Base-by-base conservation (phyloP, 2,888 invertebrate genomes). In the Lasioglossum marginatum region DNA sequence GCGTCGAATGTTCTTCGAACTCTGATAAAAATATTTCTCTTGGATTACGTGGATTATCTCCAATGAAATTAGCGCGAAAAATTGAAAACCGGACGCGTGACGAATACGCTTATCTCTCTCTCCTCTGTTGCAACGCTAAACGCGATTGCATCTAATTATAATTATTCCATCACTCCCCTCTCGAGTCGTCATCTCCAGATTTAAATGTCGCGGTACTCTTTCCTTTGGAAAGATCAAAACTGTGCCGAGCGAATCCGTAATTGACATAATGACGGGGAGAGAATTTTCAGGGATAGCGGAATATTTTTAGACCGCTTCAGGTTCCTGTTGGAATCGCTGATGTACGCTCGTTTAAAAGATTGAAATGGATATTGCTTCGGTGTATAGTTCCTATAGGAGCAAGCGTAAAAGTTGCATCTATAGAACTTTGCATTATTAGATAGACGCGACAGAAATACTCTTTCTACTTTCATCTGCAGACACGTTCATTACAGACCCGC, bases 381-480 rank as follows among this genome's bases (percentile, higher is more conserved):
- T 31, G 37, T 34, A 60, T 19, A 66, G 34, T 16, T 48, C 31
- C 60, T 52, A n/a, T 48, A 78, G 76, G 76, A 83, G 85, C 79
- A 76, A 73, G 16, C 5, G 31, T 14, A 27, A 31, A 31, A 63
- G 63, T 31, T 31, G 77, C 72, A 79, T 48, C 86, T 63, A 84
- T 85, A 85, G 79, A 82, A 79, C 77, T 82, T 74, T 89, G 87
- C 82, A 90, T 87, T 89, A 89, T 90, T 89, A 74, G 73, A 27
- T 23, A 52, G 75, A 77, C 16, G 10, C 75, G 75, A 71, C 71
- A 27, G 77, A 48, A 68, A 71, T 77, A 81, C 70, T 71, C 37
- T 52, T 43, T 66, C 66, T 68, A 19, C 34, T 16, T 45, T 31
- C 23, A 34, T 19, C 19, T 27, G 27, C 40, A 40, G 23, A 14